Base-by-base conservation (phyloP, 2,797 vertebrate genomes). In the Centroberyx gerrardi region DNA sequence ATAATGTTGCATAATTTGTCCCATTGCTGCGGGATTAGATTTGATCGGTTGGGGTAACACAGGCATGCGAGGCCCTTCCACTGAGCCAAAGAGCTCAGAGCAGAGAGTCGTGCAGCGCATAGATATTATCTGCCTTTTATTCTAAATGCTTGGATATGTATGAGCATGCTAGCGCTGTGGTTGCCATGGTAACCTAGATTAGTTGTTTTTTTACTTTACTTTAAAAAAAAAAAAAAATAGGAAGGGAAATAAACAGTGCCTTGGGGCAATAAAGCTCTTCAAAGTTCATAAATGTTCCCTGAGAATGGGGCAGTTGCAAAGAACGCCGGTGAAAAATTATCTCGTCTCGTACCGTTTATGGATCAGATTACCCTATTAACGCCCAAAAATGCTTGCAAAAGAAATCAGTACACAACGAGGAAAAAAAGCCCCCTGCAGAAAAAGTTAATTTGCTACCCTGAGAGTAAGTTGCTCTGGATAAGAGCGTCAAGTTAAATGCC, bases 81-180 rank as follows among this genome's bases (percentile, higher is more conserved):
- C 33, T 18, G 49, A 15, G 56, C 31, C 29, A 58, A n/a, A 36
- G 33, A 36, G 68, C 10, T 33, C 33, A 33, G 0, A 33, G 33
- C 33, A 33, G 18, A 27, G 52, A 27, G 52, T 63, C 67, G 9
- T 68, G 72, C 46, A 62, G 64, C 62, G 68, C 63, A 48, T 13
- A 54, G 60, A 48, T 40, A 63, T 52, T 42, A 63, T 65, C 33
- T 40, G 58, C 62, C 63, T 62, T 54, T 75, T 61, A 28, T 61
- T 74, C 40, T 14, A 53, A 82, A 80, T 15, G 44, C 53, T 80
- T n/a, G 10, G 77, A 68, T 70, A 69, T 61, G 51, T 67, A 68
- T 42, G 68, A 78, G 70, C 49, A 59, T 2, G 53, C 60, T 68
- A 51, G 61, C 22, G 31, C 33, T 55, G 31, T 49, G 49, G 64